Evolutionary conservation across 2,888 invertebrate species (phyloP), one percentile per base, ranked within the genome.

Genomic region (Melanotus villosus): DNA sequence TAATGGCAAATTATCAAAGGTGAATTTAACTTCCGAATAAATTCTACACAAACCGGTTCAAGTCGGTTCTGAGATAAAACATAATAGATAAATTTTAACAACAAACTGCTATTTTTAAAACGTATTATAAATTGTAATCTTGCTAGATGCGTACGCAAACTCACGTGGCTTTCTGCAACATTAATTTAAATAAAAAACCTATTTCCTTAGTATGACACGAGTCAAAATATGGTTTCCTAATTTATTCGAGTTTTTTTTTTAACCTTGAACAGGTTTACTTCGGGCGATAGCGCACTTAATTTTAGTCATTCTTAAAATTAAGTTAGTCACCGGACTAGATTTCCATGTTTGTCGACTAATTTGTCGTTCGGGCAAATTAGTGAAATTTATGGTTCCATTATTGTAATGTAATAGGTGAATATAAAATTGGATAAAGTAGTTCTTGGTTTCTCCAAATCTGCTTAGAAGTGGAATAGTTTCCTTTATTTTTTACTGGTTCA

Each of bases 91-190:
- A n/a, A n/a, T n/a, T n/a, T n/a, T n/a, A n/a, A n/a, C n/a, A n/a
- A n/a, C n/a, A n/a, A n/a, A n/a, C 10, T 2, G 47, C 47, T 47
- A 47, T 47, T 47, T 47, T 47, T 47, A 47, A 23, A 47, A n/a
- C 12, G 12, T 0, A 47, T 47, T 23, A 23, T 47, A 47, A 47
- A 23, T 47, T 23, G 23, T 23, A 23, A 23, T 23, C 18, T 45
- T 6, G 26, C 47, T 19, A 21, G 19, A 47, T 23, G 23, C 12
- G 47, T 47, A 47, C 47, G 26, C 23, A 47, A 47, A 47, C 23
- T 47, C 23, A 23, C 12, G 23, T 47, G 23, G 19, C n/a, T n/a
- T 7, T 47, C 23, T 47, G 45, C 45, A 21, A 45, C 3, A n/a
- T 45, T 18, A 21, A 45, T 45, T 21, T 45, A 21, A 45, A 45